Conservation (phyloP, 23 tunicate genomes). For the Halocynthia roretzi region DNA sequence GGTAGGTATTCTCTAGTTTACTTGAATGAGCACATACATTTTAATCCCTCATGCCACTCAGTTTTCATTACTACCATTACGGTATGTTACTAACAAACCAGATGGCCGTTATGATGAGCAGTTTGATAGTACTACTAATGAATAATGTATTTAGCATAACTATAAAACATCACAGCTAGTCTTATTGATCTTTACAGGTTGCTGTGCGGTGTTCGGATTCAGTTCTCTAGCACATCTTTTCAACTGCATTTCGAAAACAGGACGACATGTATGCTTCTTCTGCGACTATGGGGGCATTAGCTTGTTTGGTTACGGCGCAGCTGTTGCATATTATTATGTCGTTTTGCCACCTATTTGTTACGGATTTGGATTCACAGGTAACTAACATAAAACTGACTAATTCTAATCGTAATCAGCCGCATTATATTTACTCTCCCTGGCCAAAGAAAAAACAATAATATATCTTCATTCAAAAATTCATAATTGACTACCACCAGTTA, state of each 20-base stretch:
- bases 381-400: no score
- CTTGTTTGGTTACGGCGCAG: constrained; percentile 28
- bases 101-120: background rate
- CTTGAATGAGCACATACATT: background rate
- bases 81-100: background rate
- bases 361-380: background rate
- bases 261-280: constrained; percentile 76
- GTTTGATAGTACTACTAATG: background rate
- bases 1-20: constrained; percentile 35
- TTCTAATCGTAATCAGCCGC: no score
- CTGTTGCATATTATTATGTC: constrained; percentile 12
- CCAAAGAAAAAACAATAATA: background rate
- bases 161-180: background rate
- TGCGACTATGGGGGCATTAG: constrained; percentile 67
- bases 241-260: constrained; percentile 66
- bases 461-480: background rate
- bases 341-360: constrained; percentile 18
- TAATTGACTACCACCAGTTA: background rate
- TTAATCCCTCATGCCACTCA: background rate
- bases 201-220: constrained; percentile 32
- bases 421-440: no score
- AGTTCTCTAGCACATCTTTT: constrained; percentile 81
- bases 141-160: background rate
- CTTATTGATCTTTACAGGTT: constrained; percentile 34
- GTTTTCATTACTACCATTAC: background rate